Evolutionary conservation across 2,797 vertebrate species (phyloP).

Genomic region (Muscicapa comitata): DNA sequence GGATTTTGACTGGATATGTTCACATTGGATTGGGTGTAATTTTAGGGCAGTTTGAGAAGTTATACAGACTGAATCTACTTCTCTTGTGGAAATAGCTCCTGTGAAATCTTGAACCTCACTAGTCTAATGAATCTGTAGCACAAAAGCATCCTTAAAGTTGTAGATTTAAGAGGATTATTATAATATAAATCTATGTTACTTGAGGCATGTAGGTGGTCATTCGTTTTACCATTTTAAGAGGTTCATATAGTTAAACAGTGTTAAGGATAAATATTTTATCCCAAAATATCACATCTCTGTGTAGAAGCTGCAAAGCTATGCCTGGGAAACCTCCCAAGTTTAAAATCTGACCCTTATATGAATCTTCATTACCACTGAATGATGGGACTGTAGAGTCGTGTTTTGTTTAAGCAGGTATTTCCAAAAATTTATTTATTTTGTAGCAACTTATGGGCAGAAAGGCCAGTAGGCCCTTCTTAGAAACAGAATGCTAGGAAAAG

Average conservation of each 20-base stretch:
- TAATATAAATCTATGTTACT: neutral
- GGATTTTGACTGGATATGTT: neutral
- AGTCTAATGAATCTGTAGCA: neutral
- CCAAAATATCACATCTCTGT: neutral
- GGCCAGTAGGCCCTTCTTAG: neutral
- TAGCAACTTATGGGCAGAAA: neutral
- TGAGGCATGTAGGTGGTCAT: neutral
- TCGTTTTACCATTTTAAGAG: neutral
- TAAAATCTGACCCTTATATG: neutral
- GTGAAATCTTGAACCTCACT: neutral
- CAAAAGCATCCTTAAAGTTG: neutral
- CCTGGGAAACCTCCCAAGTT: neutral
- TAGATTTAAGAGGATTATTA: constrained; percentile 1
- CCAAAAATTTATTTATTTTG: neutral
- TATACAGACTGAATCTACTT: neutral
- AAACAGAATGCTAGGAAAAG: neutral
- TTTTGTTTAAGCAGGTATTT: neutral
- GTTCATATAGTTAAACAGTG: neutral
- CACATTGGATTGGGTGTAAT: neutral
- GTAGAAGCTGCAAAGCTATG: neutral
- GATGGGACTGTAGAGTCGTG: neutral
- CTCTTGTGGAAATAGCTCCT: neutral
- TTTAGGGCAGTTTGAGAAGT: neutral
- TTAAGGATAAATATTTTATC: neutral
- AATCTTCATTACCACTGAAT: neutral